Base-by-base conservation (phyloP, 2,888 invertebrate species). In the Apoda limacodes region DNA sequence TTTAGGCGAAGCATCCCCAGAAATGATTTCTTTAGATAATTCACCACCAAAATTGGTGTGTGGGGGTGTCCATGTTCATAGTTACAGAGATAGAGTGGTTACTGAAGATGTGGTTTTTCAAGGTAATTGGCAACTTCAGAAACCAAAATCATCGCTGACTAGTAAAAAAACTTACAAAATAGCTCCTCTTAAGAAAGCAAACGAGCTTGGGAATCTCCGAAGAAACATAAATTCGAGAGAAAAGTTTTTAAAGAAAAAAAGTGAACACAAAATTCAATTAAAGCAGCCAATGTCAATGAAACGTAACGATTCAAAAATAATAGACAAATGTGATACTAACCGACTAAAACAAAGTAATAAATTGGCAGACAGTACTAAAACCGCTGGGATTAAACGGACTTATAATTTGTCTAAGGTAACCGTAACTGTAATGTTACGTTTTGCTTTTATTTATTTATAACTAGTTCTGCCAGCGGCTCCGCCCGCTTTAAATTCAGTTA, bases 91-190 rank as follows among this genome's bases (percentile, higher is more conserved):
- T 22, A 65, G 52, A 43, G 48, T 59, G 39, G 37, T 49, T 7
- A 67, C 58, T 13, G 67, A 75, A 46, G 78, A 80, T 43, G 54
- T 78, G 13, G 46, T 76, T n/a, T 80, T 55, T 40, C 75, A 72
- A 53, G 76, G 78, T 25, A 54, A 67, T 32, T 78, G 76, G 78
- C 66, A 72, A 42, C 50, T 45, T 27, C 43, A 46, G 20, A 55
- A 42, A 5, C 49, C 55, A 5, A 60, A 57, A 42, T 11, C 36
- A 17, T 11, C 7, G 5, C 17, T 17, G 17, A 6, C 17, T 41
- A 36, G 45, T 41, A 37, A 20, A 17, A 25, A 14, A 24, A 5
- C 21, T 13, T 34, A 28, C 5, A 32, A 28, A 9, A 31, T 22
- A 23, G 30, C 19, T 9, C 36, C 29, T 12, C 23, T 35, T 28